A percentile compares a stretch with the other conserved stretches of the same genome.
Evolutionary conservation across 2,888 invertebrate genomes (phyloP).

Genomic region (Phorcus lineatus): DNA sequence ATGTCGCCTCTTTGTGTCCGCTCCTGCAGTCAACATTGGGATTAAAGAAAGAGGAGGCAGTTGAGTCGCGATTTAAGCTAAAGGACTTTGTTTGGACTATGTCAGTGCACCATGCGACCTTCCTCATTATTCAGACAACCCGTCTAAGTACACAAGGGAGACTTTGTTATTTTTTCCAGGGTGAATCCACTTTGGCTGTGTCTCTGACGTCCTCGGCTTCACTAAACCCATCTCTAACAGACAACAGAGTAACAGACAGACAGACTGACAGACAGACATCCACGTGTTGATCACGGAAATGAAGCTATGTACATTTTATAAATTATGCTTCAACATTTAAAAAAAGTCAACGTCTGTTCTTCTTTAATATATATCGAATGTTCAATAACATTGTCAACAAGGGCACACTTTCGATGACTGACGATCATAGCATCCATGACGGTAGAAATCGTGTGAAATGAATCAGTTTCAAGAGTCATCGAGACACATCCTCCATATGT

Average conservation of each 20-base stretch:
- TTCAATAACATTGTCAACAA: no score
- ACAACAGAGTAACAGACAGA: background rate
- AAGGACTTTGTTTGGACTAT: background rate
- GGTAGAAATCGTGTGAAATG: no score
- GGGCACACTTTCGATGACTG: no score
- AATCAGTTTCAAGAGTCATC: no score
- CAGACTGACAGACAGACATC: background rate
- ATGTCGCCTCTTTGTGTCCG: background rate
- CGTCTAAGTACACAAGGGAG: background rate
- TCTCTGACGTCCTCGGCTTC: no score
- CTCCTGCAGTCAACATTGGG: constrained; percentile 16
- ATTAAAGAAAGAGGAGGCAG: background rate
- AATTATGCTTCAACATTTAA: constrained; percentile 12
- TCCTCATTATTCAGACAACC: background rate
- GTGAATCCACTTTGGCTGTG: no score
- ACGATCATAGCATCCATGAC: no score
- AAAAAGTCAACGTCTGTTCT: background rate
- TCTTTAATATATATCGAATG: no score
- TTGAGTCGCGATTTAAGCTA: background rate
- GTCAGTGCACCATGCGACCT: background rate
- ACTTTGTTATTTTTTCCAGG: background rate
- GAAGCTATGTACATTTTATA: constrained; percentile 5
- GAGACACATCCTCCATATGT: no score
- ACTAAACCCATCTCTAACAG: background rate
- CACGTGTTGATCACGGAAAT: constrained; percentile 7